These are phyloP conservation scores for Chanos chanos DNA, from an alignment of 2,797 vertebrate species.

Conservation along the genomic window DNA sequence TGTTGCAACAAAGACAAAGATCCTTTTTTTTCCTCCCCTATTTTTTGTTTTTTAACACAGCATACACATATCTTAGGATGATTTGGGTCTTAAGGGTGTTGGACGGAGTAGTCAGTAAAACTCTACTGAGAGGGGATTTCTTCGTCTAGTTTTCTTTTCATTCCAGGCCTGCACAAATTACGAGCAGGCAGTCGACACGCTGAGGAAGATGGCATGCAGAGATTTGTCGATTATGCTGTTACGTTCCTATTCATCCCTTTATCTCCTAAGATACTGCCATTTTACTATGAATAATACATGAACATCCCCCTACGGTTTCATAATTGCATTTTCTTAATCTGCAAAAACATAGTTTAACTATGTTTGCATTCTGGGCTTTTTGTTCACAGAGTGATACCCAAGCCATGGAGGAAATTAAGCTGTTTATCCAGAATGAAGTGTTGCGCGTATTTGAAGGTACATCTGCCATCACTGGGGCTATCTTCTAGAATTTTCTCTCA, in stretches of 20 bases:
- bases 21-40: no score
- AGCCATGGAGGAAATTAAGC: conserved; percentile 89
- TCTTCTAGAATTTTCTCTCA: not conserved
- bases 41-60: no score
- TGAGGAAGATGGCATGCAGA: conserved; percentile 17
- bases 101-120: not conserved
- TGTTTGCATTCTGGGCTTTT: conserved; percentile 28
- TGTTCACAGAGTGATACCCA: conserved; percentile 73
- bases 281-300: conserved; percentile 41
- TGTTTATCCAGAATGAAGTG: conserved; percentile 87
- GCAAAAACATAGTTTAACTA: conserved; percentile 37
- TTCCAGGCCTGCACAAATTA: conserved; percentile 23
- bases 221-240: conserved; percentile 33
- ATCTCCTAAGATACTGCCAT: conserved; percentile 29
- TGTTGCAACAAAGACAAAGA: no score
- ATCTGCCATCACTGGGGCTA: conserved; percentile 15
- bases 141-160: conserved; percentile 19
- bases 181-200: not conserved
- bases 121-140: conserved; percentile 13
- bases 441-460: conserved; percentile 92
- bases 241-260: conserved; percentile 37
- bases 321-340: conserved; percentile 42
- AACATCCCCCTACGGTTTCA: conserved; percentile 31
- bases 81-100: not conserved
- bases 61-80: no score